Conservation (phyloP, 2,113 vertebrate genomes). For the Cisticola juncidis region DNA sequence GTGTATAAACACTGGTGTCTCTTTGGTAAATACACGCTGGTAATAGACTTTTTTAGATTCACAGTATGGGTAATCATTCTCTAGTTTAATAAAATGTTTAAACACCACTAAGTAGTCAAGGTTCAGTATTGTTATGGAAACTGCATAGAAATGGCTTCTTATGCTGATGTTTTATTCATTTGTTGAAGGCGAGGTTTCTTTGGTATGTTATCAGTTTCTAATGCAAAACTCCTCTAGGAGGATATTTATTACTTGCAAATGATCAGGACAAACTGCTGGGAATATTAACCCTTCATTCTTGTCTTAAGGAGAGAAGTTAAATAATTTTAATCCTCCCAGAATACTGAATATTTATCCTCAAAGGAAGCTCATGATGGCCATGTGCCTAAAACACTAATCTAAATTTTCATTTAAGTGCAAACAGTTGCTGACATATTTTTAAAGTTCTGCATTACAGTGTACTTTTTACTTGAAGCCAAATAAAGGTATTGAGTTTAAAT, state of each 20-base stretch:
- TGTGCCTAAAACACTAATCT: neutral
- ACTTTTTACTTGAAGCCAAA: neutral
- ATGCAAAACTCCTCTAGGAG: neutral
- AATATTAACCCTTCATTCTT: neutral
- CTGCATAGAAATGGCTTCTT: neutral
- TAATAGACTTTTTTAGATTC: neutral
- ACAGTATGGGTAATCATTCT: neutral
- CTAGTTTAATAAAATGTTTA: neutral
- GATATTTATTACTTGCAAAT: neutral
- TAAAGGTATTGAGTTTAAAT: neutral
- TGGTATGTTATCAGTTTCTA: neutral
- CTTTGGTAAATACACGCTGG: neutral
- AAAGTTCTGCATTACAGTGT: neutral
- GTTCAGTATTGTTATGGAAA: neutral
- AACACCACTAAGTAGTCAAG: neutral
- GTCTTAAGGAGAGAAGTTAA: neutral
- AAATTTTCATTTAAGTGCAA: neutral
- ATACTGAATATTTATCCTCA: neutral
- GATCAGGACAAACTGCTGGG: neutral
- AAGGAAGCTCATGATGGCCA: neutral
- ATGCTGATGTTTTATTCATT: constrained; percentile 3
- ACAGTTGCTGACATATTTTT: neutral
- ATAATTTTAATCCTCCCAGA: neutral
- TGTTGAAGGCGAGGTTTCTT: neutral
- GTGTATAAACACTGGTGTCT: neutral